phyloP scores from a whole-genome alignment of 2,113 vertebrate genomes.

The Prunella himalayana region DNA sequence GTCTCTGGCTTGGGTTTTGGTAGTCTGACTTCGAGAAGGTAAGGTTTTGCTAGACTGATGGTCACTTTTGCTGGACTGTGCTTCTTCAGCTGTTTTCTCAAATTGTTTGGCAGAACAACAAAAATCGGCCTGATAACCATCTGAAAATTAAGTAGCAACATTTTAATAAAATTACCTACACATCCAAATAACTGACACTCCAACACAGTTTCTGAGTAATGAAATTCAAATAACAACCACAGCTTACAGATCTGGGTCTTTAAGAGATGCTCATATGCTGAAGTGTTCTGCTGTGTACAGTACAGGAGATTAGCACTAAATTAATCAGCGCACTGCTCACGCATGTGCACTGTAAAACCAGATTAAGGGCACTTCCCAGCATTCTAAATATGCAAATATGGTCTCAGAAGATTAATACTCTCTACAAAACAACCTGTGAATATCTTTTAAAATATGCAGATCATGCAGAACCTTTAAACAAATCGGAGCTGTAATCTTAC shows the following conservation, averaged over 20 bases:
- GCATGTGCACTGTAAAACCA: background rate
- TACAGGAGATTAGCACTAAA: background rate
- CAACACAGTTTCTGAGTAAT: background rate
- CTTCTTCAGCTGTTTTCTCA: slow-evolving; percentile 62
- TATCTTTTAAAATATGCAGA: background rate
- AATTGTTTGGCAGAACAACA: slow-evolving; percentile 86
- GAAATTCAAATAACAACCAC: background rate
- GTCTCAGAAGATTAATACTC: background rate
- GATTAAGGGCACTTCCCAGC: background rate
- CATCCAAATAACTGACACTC: background rate
- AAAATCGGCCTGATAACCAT: slow-evolving; percentile 92
- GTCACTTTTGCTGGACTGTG: slow-evolving; percentile 62
- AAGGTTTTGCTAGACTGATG: slow-evolving; percentile 48
- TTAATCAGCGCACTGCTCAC: background rate
- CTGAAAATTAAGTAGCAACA: slow-evolving; percentile 68
- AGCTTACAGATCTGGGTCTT: background rate
- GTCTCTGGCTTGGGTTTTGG: slow-evolving; percentile 70
- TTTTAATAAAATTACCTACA: background rate
- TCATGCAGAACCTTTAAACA: background rate
- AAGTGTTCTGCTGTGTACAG: background rate
- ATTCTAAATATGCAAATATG: background rate
- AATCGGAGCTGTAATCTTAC: background rate
- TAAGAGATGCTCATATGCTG: background rate
- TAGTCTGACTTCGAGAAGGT: slow-evolving; percentile 50
- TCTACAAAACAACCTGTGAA: background rate